Evolutionary conservation across 2,113 vertebrate species (phyloP), one percentile per base, ranked within the genome.

Genomic region (Malurus alboscapulatus): DNA sequence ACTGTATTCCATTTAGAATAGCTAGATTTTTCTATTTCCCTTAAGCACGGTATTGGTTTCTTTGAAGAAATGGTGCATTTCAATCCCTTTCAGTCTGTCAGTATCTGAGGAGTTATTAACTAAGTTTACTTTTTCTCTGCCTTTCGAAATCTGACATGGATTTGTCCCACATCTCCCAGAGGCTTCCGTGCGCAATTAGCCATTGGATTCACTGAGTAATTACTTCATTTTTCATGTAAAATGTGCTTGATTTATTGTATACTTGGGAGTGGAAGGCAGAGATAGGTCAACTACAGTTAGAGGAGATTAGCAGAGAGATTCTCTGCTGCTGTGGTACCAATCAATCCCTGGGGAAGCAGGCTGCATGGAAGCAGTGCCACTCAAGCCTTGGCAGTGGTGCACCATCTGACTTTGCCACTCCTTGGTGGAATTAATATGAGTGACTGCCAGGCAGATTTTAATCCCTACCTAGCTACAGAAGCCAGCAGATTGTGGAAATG

Each of bases 171-270:
- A 90, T 98, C 97, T 97, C 97, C 98, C 98, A 98, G 92, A 98
- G 98, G 98, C 96, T 98, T 97, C 97, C 62, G 12, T 96, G 97
- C 93, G 95, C 98, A 99, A 98, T 99, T 98, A 98, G 93, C 97
- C 96, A 94, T 97, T 97, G 97, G 97, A 98, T 98, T 98, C 98
- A 97, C 97, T 54, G 88, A 98, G 97, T 98, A 98, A 99, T 99
- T 98, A 98, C 98, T 98, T 98, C 97, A 98, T 98, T 99, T 98
- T 98, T 97, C 97, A 98, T 97, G 97, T 98, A 97, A 98, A 98
- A 98, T 96, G 92, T 63, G 81, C 97, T 98, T 98, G 98, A 98
- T 98, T 98, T 98, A 98, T 98, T 97, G 97, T 97, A 92, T 97
- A 93, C 84, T 96, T 95, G 96, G 97, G 91, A 97, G 92, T 74